Percentiles rank a stretch among this genome's conserved stretches.
Evolutionary conservation across 2,797 vertebrate genomes (phyloP).

Genomic region (Clarias laeviceps): DNA sequence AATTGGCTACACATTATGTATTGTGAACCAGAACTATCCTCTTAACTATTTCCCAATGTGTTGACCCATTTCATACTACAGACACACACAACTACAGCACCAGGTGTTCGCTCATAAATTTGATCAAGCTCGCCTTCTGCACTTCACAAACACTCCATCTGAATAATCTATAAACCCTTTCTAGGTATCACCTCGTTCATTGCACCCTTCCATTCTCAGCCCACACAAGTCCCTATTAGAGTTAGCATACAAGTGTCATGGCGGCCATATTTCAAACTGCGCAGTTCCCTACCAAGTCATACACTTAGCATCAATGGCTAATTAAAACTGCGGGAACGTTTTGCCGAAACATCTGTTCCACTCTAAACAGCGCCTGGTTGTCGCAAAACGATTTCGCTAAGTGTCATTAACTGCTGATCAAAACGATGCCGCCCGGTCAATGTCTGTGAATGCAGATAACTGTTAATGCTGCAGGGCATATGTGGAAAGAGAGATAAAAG

Average conservation of each 20-base stretch:
- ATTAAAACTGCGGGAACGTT: slow-evolving; percentile 72
- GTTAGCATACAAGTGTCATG: slow-evolving; percentile 5
- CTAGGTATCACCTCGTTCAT: slow-evolving; percentile 22
- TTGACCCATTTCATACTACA: not conserved
- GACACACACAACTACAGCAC: slow-evolving; percentile 17
- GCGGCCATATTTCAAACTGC: slow-evolving; percentile 62
- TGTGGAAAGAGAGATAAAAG: not conserved
- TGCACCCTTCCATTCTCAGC: not conserved
- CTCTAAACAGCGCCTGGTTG: slow-evolving; percentile 69
- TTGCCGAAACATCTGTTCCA: slow-evolving; percentile 76
- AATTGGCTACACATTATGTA: not conserved
- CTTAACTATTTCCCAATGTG: not conserved
- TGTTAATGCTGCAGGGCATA: slow-evolving; percentile 34
- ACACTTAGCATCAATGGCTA: slow-evolving; percentile 72
- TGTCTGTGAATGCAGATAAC: slow-evolving; percentile 61
- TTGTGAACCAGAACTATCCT: not conserved
- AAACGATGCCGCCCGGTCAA: slow-evolving; percentile 65
- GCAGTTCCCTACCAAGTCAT: slow-evolving; percentile 54
- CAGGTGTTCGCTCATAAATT: slow-evolving; percentile 40
- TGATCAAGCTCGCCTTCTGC: not conserved
- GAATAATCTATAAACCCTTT: not conserved
- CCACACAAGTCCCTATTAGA: slow-evolving; percentile 29
- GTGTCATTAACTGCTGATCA: slow-evolving; percentile 75
- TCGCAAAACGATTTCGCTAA: slow-evolving; percentile 69
- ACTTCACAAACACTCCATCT: slow-evolving; percentile 3